A percentile compares a stretch with the other conserved stretches of the same genome.
Evolutionary conservation across 2,888 invertebrate genomes (phyloP).

Genomic region (Autographa pulchrina): DNA sequence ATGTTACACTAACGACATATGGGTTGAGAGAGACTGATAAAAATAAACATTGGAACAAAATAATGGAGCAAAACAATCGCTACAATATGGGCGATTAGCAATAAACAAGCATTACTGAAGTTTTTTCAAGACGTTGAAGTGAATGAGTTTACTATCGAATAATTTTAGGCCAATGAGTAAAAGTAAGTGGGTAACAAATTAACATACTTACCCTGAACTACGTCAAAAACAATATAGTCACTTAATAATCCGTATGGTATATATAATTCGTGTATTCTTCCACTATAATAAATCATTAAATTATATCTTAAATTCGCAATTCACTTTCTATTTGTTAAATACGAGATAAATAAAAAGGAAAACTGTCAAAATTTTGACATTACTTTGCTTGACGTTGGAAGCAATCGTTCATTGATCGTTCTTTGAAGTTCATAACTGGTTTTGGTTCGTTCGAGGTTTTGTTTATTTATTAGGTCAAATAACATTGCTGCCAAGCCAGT

Average conservation of each 20-base stretch:
- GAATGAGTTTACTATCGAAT: constrained; percentile 52
- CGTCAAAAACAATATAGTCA: constrained; percentile 55
- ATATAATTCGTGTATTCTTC: constrained; percentile 25
- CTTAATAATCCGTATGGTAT: constrained; percentile 33
- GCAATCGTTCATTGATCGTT: constrained; percentile 21
- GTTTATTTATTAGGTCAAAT: constrained; percentile 1
- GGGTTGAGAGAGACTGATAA: constrained; percentile 13
- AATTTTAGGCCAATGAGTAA: constrained; percentile 73
- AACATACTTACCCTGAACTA: constrained; percentile 73
- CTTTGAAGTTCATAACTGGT: constrained; percentile 9
- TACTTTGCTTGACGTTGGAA: constrained; percentile 56
- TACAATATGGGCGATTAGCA: constrained; percentile 30
- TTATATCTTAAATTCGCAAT: constrained; percentile 54
- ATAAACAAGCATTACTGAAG: constrained; percentile 32
- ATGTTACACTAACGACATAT: constrained; percentile 20
- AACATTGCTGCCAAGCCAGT: neutral
- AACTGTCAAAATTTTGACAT: constrained; percentile 73
- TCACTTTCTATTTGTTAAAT: constrained; percentile 72
- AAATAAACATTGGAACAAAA: constrained; percentile 27
- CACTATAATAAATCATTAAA: constrained; percentile 23
- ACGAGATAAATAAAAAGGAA: constrained; percentile 66
- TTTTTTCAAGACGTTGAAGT: constrained; percentile 11
- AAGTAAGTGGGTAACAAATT: constrained; percentile 70
- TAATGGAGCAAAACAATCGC: constrained; percentile 33
- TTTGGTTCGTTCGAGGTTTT: neutral